Evolutionary conservation across 2,113 vertebrate genomes (phyloP).

Genomic region (Zapus hudsonius): DNA sequence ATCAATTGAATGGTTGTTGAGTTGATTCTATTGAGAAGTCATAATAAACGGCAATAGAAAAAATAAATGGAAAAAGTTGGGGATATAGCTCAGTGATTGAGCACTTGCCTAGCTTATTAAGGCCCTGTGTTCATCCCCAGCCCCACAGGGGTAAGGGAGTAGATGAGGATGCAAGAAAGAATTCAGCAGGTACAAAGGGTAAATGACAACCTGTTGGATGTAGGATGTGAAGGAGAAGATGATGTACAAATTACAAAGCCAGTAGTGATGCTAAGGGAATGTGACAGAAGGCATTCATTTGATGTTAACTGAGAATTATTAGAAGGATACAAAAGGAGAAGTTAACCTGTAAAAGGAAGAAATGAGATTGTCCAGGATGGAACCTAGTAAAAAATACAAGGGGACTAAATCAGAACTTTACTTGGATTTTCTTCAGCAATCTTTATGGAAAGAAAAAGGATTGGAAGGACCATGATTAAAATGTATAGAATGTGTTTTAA

Average conservation of each 20-base stretch:
- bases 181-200: not conserved
- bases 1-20: not conserved
- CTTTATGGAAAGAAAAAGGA: not conserved
- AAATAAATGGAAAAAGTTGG: no score
- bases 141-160: not conserved
- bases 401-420: slow-evolving; percentile 18
- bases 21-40: slow-evolving; percentile 42
- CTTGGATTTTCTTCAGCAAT: slow-evolving; percentile 30
- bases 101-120: no score
- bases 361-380: slow-evolving; percentile 24
- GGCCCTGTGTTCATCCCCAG: no score
- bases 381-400: not conserved
- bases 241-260: not conserved
- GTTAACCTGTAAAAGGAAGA: slow-evolving; percentile 14
- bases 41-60: not conserved
- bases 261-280: not conserved
- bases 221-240: not conserved
- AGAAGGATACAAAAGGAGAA: not conserved
- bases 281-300: slow-evolving; percentile 13
- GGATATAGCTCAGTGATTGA: no score
- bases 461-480: slow-evolving; percentile 45
- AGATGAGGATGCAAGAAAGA: not conserved
- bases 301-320: slow-evolving; percentile 4
- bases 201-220: not conserved
- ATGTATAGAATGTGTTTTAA: not conserved